phyloP scores from a whole-genome alignment of 2,797 vertebrate species.

The Fistularia commersonii region DNA sequence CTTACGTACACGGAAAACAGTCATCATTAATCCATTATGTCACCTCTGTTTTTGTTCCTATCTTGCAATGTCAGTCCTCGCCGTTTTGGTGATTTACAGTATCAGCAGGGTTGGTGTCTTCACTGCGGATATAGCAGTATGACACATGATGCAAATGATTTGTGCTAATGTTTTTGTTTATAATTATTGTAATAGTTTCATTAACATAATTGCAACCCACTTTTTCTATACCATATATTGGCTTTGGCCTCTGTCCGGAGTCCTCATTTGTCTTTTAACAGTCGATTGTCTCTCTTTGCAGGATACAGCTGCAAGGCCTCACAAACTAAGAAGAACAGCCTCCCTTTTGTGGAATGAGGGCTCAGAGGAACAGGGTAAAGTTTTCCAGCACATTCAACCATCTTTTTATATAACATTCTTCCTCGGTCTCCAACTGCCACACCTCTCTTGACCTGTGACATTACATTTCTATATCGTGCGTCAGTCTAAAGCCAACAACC shows the following conservation, averaged over 20 bases:
- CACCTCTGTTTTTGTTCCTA: no score
- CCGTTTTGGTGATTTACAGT: no score
- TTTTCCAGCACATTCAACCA: neutral
- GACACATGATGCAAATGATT: no score
- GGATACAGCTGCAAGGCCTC: slow-evolving; percentile 86
- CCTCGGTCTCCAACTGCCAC: slow-evolving; percentile 10
- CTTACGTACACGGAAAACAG: no score
- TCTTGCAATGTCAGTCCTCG: no score
- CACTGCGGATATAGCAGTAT: no score
- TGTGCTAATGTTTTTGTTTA: neutral
- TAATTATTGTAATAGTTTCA: neutral
- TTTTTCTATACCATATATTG: no score
- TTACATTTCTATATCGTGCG: neutral
- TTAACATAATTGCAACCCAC: no score
- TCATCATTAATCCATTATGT: no score
- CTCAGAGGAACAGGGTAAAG: slow-evolving; percentile 63
- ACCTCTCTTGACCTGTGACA: slow-evolving; percentile 8
- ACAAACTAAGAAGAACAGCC: slow-evolving; percentile 77
- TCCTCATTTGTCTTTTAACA: slow-evolving; percentile 6
- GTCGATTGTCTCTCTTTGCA: slow-evolving; percentile 54
- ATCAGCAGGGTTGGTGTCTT: no score
- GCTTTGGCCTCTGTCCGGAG: neutral
- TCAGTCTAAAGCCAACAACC: neutral
- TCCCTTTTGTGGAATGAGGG: slow-evolving; percentile 67
- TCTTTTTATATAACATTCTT: slow-evolving; percentile 17